A percentile compares a stretch with the other conserved stretches of the same genome.
Conservation (phyloP, 2,888 invertebrate genomes). For the Heliothis peltigera region DNA sequence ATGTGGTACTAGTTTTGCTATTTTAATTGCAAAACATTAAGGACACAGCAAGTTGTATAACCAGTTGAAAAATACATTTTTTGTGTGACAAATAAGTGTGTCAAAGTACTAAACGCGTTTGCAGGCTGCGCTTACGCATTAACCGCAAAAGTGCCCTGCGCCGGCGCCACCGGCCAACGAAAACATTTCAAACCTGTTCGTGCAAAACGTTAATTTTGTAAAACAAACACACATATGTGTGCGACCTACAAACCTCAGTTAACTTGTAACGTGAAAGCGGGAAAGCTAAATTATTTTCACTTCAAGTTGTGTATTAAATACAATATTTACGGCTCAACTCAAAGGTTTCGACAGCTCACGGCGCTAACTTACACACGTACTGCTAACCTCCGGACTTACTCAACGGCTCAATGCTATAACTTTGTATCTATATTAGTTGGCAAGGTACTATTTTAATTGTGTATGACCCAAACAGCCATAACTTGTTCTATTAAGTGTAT, state of each 20-base stretch:
- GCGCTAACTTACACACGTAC: slow-evolving; percentile 32
- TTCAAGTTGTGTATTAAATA: slow-evolving; percentile 61
- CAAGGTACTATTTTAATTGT: slow-evolving; percentile 3
- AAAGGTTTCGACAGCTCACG: slow-evolving; percentile 40
- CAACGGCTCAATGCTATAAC: slow-evolving; percentile 29
- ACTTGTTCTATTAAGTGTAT: not conserved
- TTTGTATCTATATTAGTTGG: slow-evolving; percentile 10
- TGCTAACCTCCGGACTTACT: slow-evolving; percentile 19
- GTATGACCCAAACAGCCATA: not conserved
- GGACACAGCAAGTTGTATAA: slow-evolving; percentile 47
- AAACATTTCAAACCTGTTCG: slow-evolving; percentile 81
- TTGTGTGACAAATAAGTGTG: slow-evolving; percentile 77
- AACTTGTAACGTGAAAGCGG: slow-evolving; percentile 76
- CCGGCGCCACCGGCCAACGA: slow-evolving; percentile 74
- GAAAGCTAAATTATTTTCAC: slow-evolving; percentile 77
- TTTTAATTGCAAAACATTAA: slow-evolving; percentile 54
- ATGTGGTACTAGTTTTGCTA: slow-evolving; percentile 47
- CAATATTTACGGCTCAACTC: slow-evolving; percentile 43
- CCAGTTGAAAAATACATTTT: slow-evolving; percentile 53
- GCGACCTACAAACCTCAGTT: slow-evolving; percentile 76
- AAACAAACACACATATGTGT: slow-evolving; percentile 76
- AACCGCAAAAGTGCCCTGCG: slow-evolving; percentile 79
- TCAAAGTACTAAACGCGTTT: slow-evolving; percentile 83
- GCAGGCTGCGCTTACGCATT: slow-evolving; percentile 78
- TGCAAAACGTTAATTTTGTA: slow-evolving; percentile 80